Conservation (phyloP, 2,113 vertebrate genomes). For the Zosterops pallidus region DNA sequence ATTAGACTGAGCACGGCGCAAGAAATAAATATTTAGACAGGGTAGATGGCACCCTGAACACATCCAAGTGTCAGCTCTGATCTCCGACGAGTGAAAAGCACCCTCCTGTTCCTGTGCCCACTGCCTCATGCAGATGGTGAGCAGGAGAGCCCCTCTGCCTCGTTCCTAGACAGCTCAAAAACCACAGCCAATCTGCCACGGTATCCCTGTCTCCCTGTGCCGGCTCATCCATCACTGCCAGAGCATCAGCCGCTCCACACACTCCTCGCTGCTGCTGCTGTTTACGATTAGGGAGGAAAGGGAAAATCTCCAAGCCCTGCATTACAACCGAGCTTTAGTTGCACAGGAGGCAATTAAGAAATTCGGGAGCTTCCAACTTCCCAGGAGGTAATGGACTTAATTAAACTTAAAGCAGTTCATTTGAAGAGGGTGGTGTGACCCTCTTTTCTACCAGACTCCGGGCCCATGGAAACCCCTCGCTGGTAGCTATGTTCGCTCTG, state of each 20-base stretch:
- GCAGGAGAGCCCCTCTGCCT: constrained; percentile 5
- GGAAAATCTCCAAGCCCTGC: background rate
- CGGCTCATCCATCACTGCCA: constrained; percentile 71
- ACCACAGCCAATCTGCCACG: constrained; percentile 57
- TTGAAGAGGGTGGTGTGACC: constrained; percentile 20
- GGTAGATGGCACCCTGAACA: constrained; percentile 72
- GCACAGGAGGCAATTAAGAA: constrained; percentile 52
- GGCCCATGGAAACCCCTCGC: constrained; percentile 31
- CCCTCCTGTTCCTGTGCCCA: constrained; percentile 23
- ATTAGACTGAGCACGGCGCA: constrained; percentile 71
- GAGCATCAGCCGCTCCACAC: constrained; percentile 32
- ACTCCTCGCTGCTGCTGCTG: constrained; percentile 30
- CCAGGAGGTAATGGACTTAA: constrained; percentile 60
- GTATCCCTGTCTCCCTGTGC: constrained; percentile 39
- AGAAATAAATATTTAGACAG: constrained; percentile 83
- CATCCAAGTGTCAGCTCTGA: constrained; percentile 75
- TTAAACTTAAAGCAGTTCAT: constrained; percentile 61
- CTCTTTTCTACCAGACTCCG: constrained; percentile 14
- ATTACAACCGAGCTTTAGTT: constrained; percentile 9
- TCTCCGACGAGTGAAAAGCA: constrained; percentile 63
- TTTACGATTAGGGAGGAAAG: background rate
- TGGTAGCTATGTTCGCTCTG: constrained; percentile 1
- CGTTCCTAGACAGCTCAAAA: constrained; percentile 43
- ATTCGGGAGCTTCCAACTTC: constrained; percentile 53
- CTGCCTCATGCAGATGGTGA: constrained; percentile 71